Evolutionary conservation across 1,140 invertebrate genomes (phyloP).

Genomic region (Drosophila eugracilis): DNA sequence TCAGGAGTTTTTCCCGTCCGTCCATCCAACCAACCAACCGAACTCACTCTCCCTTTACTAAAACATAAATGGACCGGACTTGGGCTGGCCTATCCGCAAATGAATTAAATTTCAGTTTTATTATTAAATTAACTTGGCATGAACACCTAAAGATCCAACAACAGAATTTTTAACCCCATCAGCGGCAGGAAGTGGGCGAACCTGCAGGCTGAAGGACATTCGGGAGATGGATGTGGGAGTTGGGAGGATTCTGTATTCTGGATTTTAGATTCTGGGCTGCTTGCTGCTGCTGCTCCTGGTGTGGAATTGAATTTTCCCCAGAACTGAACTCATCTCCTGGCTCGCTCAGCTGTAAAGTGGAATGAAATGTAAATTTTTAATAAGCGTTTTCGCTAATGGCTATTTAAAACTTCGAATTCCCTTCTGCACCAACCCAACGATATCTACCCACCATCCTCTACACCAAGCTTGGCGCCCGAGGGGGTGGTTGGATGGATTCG

Average conservation of each 20-base stretch:
- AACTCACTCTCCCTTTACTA: neutral
- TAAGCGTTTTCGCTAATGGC: conserved; percentile 85
- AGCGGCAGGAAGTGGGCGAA: conserved; percentile 9
- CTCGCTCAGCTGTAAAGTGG: conserved; percentile 81
- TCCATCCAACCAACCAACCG: too few species aligned
- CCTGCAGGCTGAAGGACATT: conserved; percentile 20
- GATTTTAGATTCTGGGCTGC: conserved; percentile 24
- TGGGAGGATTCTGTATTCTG: conserved; percentile 19
- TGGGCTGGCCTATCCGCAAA: conserved; percentile 77
- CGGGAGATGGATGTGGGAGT: conserved; percentile 24
- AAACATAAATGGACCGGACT: conserved; percentile 17
- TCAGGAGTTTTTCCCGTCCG: conserved; percentile 66
- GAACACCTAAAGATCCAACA: conserved; percentile 83
- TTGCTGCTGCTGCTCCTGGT: too few species aligned
- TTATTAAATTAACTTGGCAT: conserved; percentile 84
- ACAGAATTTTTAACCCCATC: conserved; percentile 70
- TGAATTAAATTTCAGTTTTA: conserved; percentile 84
- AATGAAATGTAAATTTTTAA: conserved; percentile 85
- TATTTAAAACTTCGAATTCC: conserved; percentile 82
- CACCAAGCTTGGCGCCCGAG: conserved; percentile 17
- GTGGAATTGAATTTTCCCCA: conserved; percentile 70
- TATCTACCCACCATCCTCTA: neutral
- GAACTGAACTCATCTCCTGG: conserved; percentile 44
- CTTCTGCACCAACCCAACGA: conserved; percentile 21
- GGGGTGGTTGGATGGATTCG: conserved; percentile 47